Base-by-base conservation (phyloP, 2,888 invertebrate genomes). In the Ectemnius lituratus region DNA sequence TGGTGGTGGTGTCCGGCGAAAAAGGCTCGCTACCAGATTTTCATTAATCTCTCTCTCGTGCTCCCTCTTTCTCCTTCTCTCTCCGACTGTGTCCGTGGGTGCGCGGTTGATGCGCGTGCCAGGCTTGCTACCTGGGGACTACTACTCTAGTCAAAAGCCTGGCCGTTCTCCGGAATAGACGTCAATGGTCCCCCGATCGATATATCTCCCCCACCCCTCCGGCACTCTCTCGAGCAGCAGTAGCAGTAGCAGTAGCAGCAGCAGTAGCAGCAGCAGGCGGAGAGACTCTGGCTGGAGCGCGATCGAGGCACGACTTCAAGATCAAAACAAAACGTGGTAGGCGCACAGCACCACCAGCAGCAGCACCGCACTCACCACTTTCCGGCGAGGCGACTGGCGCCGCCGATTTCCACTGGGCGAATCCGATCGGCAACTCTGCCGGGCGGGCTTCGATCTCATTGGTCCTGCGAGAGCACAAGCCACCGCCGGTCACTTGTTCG, bases 141-240 rank as follows among this genome's bases (percentile, higher is more conserved):
- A 76, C 66, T 75, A 75, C 69, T 60, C 52, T 77, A 71, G 77
- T 71, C 71, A 69, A 68, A 70, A 67, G 67, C 64, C 46, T 60
- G 52, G 72, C 69, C 73, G 83, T 84, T 84, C 83, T 84, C 84
- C 82, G 73, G 84, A 84, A 84, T 82, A 76, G 73, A 82, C 84
- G 84, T 84, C 84, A 84, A 84, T 81, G 82, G 84, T 84, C 80
- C 82, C 80, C 77, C 84, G 83, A 84, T 84, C 84, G 84, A 84
- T 84, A 84, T 84, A 83, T 84, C 82, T 82, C 80, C 80, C 23
- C 77, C 73, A 77, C 76, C 73, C 37, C 37, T 37, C 11, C 11
- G 8, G 37, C 37, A 37, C 37, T 8, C 23, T 20, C 20, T 20
- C 37, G 37, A 37, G 37, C 11, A 11, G 8, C 37, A 37, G 37